These are phyloP conservation scores for Cebus imitator DNA, from an alignment of 2,113 vertebrate genomes.

Conservation along the genomic window DNA sequence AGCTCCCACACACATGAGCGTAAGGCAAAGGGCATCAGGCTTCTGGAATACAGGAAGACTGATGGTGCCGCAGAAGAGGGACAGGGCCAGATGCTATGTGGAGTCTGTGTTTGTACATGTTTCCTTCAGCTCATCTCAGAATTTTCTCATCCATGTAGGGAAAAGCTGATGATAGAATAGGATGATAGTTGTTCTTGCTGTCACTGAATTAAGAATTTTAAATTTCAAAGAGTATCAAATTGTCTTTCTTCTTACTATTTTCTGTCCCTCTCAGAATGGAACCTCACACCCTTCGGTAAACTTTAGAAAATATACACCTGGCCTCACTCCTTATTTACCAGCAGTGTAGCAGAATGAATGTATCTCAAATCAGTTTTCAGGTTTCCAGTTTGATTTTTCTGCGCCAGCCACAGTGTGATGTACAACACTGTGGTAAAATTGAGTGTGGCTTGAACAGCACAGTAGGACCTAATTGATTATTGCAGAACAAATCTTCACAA, in stretches of 20 bases:
- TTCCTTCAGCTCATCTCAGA: background rate
- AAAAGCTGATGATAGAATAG: background rate
- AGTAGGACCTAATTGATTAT: background rate
- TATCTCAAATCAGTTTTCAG: background rate
- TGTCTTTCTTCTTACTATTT: background rate
- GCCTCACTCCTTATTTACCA: background rate
- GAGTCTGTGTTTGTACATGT: background rate
- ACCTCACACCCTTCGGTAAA: background rate
- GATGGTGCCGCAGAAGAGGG: background rate
- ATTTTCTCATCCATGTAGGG: background rate
- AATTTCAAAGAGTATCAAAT: background rate
- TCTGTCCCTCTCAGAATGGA: background rate
- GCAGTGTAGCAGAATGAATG: background rate
- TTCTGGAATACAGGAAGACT: background rate
- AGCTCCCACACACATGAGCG: background rate
- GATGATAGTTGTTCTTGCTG: background rate
- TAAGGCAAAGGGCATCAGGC: background rate
- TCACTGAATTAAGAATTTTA: background rate
- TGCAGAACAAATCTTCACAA: background rate
- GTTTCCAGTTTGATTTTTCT: background rate
- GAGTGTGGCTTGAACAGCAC: background rate
- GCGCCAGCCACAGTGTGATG: background rate
- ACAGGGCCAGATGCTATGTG: fast-evolving
- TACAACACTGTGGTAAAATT: background rate
- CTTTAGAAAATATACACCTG: background rate